Evolutionary conservation across 2,888 invertebrate species (phyloP), one percentile per base, ranked within the genome.

Genomic region (Caenorhabditis sp.): DNA sequence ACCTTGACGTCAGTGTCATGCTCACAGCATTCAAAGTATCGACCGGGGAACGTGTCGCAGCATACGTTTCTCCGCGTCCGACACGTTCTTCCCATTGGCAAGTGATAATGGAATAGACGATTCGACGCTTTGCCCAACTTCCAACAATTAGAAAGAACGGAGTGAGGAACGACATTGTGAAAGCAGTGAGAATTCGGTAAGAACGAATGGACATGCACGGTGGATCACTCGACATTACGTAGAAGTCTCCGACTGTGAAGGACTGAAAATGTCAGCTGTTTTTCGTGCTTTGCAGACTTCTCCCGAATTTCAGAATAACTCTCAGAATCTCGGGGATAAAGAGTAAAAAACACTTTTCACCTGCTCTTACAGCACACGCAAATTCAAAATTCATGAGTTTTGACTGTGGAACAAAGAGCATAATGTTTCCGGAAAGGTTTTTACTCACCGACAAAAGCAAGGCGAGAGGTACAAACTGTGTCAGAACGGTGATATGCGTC

Each of bases 71-170:
- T 0, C 45, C 70, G 39, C 76, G 22, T 2, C 45, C 53, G 7
- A 20, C 11, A 4, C 20, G 62, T 9, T 39, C 35, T 11, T 58
- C 45, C 52, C 53, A 45, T 30, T 37, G 32, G 26, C 76, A 76
- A 2, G 62, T 63, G 37, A 70, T 17, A n/a, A 63, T 15, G 5
- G 43, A 27, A 0, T 27, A 22, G 0, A 48, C 46, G 3, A 53
- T 39, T 58, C 32, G 46, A 30, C 76, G 9, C 46, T 76, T 76
- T 5, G 55, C 20, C 13, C 26, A 32, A 24, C 63, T 76, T 5
- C 70, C 70, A 22, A 63, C 17, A 32, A 76, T 63, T 5, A 76
- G 13, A 26, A 50, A 70, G 4, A 76, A 20, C 13, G 76, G 76
- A 1, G 59, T 70, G 2, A 20, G 6, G 13, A 68, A 15, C 1